Conservation (phyloP, 2,797 vertebrate genomes). For the Aulostomus chinensis region DNA sequence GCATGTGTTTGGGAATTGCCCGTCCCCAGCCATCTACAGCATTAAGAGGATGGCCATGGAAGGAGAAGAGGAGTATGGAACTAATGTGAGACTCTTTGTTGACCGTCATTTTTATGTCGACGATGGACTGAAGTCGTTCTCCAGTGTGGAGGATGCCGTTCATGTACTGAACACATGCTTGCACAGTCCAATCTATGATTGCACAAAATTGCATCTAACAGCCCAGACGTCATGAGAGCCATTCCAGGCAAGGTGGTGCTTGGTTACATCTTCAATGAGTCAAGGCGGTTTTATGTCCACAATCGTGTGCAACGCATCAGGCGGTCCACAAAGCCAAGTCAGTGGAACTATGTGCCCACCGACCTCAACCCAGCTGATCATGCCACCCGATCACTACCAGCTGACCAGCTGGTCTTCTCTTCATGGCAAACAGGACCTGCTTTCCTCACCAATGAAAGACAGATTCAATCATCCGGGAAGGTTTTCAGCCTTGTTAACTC, state of each 20-base stretch:
- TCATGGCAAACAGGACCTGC: slow-evolving; percentile 10
- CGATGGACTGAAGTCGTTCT: no score
- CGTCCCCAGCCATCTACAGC: no score
- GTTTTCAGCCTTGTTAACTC: slow-evolving; percentile 1
- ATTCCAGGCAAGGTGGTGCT: not conserved
- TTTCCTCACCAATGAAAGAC: slow-evolving; percentile 3
- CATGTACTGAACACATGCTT: no score
- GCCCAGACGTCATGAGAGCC: no score
- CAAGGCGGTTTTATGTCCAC: not conserved
- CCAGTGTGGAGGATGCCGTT: no score
- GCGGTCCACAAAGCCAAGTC: not conserved
- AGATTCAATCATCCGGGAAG: not conserved
- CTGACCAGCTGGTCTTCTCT: not conserved
- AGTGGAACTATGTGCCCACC: not conserved
- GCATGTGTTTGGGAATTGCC: no score
- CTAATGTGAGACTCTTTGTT: no score
- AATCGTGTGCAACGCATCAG: not conserved
- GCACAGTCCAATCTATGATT: no score
- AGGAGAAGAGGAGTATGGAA: no score
- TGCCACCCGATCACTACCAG: not conserved
- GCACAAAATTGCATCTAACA: no score
- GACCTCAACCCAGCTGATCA: slow-evolving; percentile 11
- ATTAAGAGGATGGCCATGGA: no score
- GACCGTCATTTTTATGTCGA: no score
- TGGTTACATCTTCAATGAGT: not conserved